Base-by-base conservation (phyloP, 2,113 vertebrate genomes). In the Caranx ignobilis region DNA sequence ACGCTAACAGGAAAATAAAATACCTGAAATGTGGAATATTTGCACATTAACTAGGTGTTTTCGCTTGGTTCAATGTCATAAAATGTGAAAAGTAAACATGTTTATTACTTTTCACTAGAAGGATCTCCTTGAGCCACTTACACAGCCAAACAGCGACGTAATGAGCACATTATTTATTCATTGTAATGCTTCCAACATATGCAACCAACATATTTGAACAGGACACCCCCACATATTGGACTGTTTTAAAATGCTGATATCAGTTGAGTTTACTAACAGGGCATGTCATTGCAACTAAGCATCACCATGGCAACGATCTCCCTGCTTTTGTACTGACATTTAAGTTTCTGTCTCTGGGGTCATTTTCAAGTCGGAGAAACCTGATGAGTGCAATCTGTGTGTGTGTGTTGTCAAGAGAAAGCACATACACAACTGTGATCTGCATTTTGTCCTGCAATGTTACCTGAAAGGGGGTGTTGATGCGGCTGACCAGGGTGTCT, bases 401-500 rank as follows among this genome's bases (percentile, higher is more conserved):
- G 37, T 6, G 26, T 12, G 41, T 10, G 18, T 48, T 39, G 71
- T 12, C 10, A 10, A 31, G 11, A 8, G 9, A 26, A 34, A 48
- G 39, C 59, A 43, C 19, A 16, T 35, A 16, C 52, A 21, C 52
- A 21, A 26, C 26, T 26, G 26, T 26, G 26, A 26, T 54, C 10
- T 26, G 11, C 2, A 5, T 5, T 39, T 21, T 41, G 34, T 41
- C 1, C 6, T 10, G 13, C 85, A 0, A 11, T 2, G 15, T 6
- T n/a, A 99, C 98, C 96, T 95, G 97, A 90, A 98, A 99, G 0
- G 98, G 98, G 0, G 98, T 99, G 94, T 99, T 99, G 94, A 99
- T 97, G 35, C 98, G 95, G 92, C 98, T 99, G 8, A 98, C 98
- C 2, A 99, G 95, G 0, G 98, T 99, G 56, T 99, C 98, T 19